A percentile compares a stretch with the other conserved stretches of the same genome.
Evolutionary conservation across 1,140 invertebrate genomes (phyloP).

Genomic region (Dreissena polymorpha): DNA sequence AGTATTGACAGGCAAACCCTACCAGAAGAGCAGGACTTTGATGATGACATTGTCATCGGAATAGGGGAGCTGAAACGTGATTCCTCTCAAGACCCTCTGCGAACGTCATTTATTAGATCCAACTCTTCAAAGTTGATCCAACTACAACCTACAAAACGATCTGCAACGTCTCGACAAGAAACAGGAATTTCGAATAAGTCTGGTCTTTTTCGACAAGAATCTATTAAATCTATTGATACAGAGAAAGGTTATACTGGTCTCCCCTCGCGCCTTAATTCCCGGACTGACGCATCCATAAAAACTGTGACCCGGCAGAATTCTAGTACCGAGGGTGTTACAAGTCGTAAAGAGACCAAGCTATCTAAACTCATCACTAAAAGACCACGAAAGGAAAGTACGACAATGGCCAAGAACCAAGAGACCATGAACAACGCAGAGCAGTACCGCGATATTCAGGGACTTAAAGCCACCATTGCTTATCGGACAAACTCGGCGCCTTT

Average conservation of each 20-base stretch:
- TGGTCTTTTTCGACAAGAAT: neutral
- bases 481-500: slow-evolving; percentile 29
- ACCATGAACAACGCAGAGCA: neutral
- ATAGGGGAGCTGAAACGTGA: neutral
- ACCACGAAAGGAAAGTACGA: neutral
- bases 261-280: neutral
- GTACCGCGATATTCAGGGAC: slow-evolving; percentile 17
- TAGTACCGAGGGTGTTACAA: neutral
- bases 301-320: slow-evolving; percentile 19
- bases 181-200: neutral
- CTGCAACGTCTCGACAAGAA: neutral
- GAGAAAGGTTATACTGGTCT: neutral
- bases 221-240: neutral
- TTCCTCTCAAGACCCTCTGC: slow-evolving; percentile 14
- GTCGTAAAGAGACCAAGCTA: neutral
- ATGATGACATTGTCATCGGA: neutral
- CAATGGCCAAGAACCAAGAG: neutral
- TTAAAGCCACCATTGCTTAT: slow-evolving; percentile 28
- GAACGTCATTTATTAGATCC: slow-evolving; percentile 43
- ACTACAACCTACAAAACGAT: neutral
- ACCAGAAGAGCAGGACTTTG: neutral
- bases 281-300: neutral
- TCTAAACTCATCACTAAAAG: slow-evolving; percentile 29
- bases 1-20: neutral
- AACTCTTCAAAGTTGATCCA: slow-evolving; percentile 43